Conservation (phyloP, 1,140 invertebrate species). For the Achroia grisella region DNA sequence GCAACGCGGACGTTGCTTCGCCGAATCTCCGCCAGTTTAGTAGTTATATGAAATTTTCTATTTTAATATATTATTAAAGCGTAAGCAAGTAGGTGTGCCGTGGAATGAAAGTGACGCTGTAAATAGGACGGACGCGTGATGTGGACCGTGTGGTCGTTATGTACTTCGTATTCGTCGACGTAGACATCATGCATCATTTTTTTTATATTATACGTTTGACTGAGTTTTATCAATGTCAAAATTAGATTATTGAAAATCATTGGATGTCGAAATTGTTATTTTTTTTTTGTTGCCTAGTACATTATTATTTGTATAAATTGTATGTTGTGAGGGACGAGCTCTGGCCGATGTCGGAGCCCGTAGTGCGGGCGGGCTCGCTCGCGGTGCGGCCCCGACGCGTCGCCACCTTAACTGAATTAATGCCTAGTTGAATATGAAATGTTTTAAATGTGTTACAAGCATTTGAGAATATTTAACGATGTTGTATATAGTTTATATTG, state of each 20-base stretch:
- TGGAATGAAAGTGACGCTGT: constrained; percentile 21
- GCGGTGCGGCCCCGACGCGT: constrained; percentile 25
- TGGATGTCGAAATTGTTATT: constrained; percentile 17
- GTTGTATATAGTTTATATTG: constrained; percentile 73
- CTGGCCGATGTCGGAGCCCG: constrained; percentile 6
- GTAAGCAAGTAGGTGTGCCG: constrained; percentile 15
- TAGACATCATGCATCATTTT: constrained; percentile 16
- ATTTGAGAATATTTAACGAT: constrained; percentile 73
- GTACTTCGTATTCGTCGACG: constrained; percentile 1
- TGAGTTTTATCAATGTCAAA: constrained; percentile 7
- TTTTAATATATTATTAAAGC: constrained; percentile 66
- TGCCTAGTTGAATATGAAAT: constrained; percentile 71
- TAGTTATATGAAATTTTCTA: constrained; percentile 69
- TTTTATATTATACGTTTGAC: constrained; percentile 17
- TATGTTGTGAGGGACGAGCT: constrained; percentile 21
- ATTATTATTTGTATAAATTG: constrained; percentile 30
- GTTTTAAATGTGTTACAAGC: constrained; percentile 73
- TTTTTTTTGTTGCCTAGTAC: constrained; percentile 48
- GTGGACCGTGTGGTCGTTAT: constrained; percentile 21
- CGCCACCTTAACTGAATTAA: constrained; percentile 54
- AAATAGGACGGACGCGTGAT: constrained; percentile 28
- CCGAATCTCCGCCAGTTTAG: constrained; percentile 63
- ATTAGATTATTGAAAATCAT: constrained; percentile 19
- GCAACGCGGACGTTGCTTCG: constrained; percentile 34
- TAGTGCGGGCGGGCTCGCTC: background rate